Conservation (phyloP, 2,888 invertebrate species). For the Tupiocoris notatus region DNA sequence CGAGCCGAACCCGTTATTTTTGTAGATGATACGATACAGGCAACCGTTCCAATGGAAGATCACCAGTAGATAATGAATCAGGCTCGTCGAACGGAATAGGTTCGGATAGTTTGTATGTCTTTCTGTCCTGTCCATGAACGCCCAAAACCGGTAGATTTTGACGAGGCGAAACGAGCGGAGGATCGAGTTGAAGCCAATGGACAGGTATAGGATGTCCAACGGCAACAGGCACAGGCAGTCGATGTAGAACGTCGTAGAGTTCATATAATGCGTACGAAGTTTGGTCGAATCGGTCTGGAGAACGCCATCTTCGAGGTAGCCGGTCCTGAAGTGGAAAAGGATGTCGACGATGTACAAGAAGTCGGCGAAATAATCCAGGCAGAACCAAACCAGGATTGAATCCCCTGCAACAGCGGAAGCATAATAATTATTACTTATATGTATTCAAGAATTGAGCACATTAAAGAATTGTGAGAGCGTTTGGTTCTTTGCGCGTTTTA, state of each 20-base stretch:
- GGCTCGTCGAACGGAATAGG: constrained; percentile 85
- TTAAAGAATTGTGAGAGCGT: too few relatives aligned
- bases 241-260: constrained; percentile 95
- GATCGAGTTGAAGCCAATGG: constrained; percentile 95
- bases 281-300: constrained; percentile 93
- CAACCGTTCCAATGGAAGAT: constrained; percentile 99
- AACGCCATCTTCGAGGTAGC: constrained; percentile 96
- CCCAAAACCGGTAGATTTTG: constrained; percentile 97
- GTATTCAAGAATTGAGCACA: too few relatives aligned
- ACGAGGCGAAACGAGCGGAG: constrained; percentile 92
- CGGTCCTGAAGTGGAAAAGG: constrained; percentile 95
- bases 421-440: too few relatives aligned
- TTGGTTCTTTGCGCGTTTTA: too few relatives aligned
- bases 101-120: constrained; percentile 99
- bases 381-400: constrained; percentile 92
- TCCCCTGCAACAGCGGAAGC: constrained; percentile 60
- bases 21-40: constrained; percentile 94
- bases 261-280: constrained; percentile 95
- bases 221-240: constrained; percentile 97
- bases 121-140: constrained; percentile 97
- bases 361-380: constrained; percentile 94
- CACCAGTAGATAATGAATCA: constrained; percentile 94
- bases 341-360: constrained; percentile 95
- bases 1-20: constrained; percentile 91
- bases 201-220: constrained; percentile 95